Percentiles rank a stretch among this genome's conserved stretches.
Conservation (phyloP, 2,113 vertebrate genomes). For the Psittacus erithacus region DNA sequence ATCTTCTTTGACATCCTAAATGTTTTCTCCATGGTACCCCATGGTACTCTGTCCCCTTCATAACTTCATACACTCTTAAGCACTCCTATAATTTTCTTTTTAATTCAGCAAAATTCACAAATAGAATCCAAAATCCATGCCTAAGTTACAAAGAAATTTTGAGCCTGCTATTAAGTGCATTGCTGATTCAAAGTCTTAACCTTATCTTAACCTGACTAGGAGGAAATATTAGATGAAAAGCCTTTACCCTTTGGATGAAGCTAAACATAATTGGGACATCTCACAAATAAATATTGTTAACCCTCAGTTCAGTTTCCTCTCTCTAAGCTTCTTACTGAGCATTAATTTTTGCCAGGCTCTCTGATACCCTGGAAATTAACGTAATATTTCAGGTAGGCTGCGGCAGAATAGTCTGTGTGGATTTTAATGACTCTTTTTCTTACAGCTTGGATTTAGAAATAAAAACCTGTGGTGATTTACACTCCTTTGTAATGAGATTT, state of each 20-base stretch:
- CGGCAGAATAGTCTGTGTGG: not conserved
- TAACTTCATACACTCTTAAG: not conserved
- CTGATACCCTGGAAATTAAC: not conserved
- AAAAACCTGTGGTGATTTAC: not conserved
- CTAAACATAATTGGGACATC: not conserved
- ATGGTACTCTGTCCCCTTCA: not conserved
- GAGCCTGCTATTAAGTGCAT: not conserved
- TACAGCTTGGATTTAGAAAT: not conserved
- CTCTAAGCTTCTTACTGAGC: not conserved
- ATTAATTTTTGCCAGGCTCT: not conserved
- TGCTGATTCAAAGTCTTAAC: not conserved
- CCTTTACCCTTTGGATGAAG: not conserved
- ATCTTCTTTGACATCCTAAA: not conserved
- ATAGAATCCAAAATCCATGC: not conserved
- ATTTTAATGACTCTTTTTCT: conserved; percentile 30
- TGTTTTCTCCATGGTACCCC: not conserved
- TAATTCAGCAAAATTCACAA: not conserved
- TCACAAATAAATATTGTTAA: not conserved
- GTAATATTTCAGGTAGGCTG: not conserved
- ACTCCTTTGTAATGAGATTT: not conserved
- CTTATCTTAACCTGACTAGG: not conserved
- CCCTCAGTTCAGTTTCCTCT: not conserved
- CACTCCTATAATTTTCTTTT: not conserved
- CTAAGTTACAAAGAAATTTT: not conserved
- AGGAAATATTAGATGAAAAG: not conserved